phyloP scores from a whole-genome alignment of 2,113 vertebrate species.

The Parus major region DNA sequence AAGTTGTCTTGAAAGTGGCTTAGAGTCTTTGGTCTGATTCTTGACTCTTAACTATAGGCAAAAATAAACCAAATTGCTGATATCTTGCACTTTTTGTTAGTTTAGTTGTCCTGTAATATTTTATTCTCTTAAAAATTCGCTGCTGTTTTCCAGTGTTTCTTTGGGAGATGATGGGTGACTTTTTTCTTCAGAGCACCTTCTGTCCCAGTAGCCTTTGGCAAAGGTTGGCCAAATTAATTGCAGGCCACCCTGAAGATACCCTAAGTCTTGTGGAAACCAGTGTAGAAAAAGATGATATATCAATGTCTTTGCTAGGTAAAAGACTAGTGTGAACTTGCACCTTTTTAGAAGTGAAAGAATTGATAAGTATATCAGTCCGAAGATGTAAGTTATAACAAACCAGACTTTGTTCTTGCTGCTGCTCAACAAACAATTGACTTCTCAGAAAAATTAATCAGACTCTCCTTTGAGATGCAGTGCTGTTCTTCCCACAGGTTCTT shows the following conservation, averaged over 20 bases:
- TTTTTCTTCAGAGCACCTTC: not conserved
- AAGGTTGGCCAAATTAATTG: not conserved
- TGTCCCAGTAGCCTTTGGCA: not conserved
- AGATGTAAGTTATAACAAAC: not conserved
- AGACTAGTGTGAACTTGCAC: not conserved
- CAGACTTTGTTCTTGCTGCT: not conserved
- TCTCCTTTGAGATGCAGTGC: not conserved
- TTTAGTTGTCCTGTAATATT: not conserved
- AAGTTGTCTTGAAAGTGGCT: not conserved
- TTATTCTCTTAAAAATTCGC: not conserved
- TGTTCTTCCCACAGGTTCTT: not conserved
- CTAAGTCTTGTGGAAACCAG: not conserved
- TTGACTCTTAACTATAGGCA: not conserved
- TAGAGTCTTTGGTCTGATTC: not conserved
- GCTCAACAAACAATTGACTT: not conserved
- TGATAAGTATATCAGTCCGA: not conserved
- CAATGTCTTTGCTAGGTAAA: not conserved
- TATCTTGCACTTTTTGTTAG: not conserved
- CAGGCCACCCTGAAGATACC: not conserved
- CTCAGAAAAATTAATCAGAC: not conserved
- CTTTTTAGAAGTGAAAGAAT: not conserved
- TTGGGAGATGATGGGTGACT: not conserved
- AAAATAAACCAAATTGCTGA: not conserved
- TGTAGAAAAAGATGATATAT: not conserved
- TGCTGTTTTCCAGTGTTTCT: not conserved